phyloP scores from a whole-genome alignment of 2,888 invertebrate species.

The Arctia plantaginis region DNA sequence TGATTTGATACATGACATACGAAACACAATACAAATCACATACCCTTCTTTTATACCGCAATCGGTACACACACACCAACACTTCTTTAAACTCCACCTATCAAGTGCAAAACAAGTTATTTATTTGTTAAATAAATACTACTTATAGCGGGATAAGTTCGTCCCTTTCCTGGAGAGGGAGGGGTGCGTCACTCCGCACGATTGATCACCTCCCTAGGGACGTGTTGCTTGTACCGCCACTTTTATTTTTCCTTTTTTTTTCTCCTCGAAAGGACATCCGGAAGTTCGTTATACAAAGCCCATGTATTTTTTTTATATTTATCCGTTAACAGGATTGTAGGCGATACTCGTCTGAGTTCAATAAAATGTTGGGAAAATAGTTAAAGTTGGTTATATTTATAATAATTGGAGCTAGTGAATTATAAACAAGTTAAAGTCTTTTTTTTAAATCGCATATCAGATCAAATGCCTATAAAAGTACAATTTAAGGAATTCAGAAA shows the following conservation, averaged over 20 bases:
- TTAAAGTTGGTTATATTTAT: neutral
- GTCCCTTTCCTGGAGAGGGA: conserved; percentile 30
- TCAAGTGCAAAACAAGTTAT: conserved; percentile 37
- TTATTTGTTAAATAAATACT: conserved; percentile 54
- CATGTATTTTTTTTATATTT: conserved; percentile 7
- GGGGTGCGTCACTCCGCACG: conserved; percentile 58
- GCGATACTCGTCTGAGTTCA: neutral
- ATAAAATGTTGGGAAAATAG: too few species aligned
- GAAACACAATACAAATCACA: too few species aligned
- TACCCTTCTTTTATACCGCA: too few species aligned
- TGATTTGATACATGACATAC: too few species aligned
- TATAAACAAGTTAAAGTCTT: neutral
- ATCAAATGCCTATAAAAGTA: too few species aligned
- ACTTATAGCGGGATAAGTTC: conserved; percentile 43
- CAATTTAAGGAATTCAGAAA: neutral
- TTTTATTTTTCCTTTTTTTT: conserved; percentile 46
- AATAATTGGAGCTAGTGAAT: too few species aligned
- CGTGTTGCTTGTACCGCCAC: conserved; percentile 55
- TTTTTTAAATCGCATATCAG: too few species aligned
- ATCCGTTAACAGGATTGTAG: neutral
- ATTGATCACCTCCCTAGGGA: conserved; percentile 67
- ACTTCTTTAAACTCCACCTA: conserved; percentile 16
- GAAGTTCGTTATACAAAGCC: conserved; percentile 38
- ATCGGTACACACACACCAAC: too few species aligned
- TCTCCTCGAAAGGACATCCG: conserved; percentile 47